Evolutionary conservation across 2,888 invertebrate species (phyloP).

Genomic region (Luperina nickerlii): DNA sequence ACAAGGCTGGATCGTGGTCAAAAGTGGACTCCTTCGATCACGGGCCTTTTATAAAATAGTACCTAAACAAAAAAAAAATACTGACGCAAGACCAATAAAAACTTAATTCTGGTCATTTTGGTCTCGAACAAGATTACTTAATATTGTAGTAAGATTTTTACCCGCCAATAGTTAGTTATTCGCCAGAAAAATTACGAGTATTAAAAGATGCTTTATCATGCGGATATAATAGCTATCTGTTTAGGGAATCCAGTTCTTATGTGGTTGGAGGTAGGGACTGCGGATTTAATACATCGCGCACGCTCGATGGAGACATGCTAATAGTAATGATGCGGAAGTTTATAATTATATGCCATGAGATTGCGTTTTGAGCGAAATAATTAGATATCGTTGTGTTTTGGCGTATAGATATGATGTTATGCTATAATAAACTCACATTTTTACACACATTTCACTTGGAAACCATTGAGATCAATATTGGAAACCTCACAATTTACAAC

Average conservation of each 20-base stretch:
- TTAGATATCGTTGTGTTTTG: not conserved
- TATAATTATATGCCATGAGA: conserved; percentile 15
- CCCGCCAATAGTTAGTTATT: not conserved
- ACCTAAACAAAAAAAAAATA: not conserved
- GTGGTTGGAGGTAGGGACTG: conserved; percentile 16
- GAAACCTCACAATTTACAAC: no score
- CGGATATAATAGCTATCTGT: conserved; percentile 3
- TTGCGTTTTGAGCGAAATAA: conserved; percentile 13
- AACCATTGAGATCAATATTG: no score
- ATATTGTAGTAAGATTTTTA: not conserved
- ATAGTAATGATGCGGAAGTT: conserved; percentile 23
- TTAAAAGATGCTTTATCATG: not conserved
- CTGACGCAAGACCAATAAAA: conserved; percentile 6
- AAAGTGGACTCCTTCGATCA: not conserved
- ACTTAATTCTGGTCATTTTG: not conserved
- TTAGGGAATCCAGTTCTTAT: conserved; percentile 10
- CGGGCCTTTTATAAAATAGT: not conserved
- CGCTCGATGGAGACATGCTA: conserved; percentile 9
- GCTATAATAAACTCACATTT: not conserved
- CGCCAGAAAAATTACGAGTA: not conserved
- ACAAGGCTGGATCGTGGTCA: not conserved
- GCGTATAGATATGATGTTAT: not conserved
- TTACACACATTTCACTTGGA: no score
- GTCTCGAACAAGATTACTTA: not conserved
- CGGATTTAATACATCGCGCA: conserved; percentile 10